Base-by-base conservation (phyloP, 1,140 invertebrate genomes). In the Drosophila erecta region DNA sequence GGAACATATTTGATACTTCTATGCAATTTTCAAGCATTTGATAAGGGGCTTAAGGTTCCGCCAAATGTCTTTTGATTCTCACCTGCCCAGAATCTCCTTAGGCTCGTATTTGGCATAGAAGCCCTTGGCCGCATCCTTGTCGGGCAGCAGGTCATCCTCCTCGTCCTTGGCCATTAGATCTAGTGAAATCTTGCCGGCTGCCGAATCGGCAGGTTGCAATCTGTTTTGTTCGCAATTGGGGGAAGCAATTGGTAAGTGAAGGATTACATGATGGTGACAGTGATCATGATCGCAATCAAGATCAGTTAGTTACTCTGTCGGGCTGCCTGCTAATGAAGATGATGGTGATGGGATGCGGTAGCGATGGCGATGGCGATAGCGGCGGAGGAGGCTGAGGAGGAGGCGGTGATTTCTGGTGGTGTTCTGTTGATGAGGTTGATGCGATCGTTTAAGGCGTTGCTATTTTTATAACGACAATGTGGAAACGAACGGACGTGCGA, bases 41-140 rank as follows among this genome's bases (percentile, higher is more conserved):
- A 30, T 30, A 30, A 30, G 27, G 2, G 27, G 27, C 10, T 8
- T 30, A 7, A 30, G 30, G 3, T 44, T 3, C 17, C 8, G 8
- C 10, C 10, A 22, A 12, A 7, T 7, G 22, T n/a, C 17, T n/a
- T 15, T 8, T 12, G n/a, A 24, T 22, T 8, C 94, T 92, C 94
- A 98, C 97, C 97, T 98, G 93, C 98, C 98, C 53, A 99, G 94
- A 78, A 99, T 97, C 93, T 99, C 98, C 92, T 99, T 99, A 4
- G 98, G 98, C 92, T 99, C 98, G 93, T 99, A 99, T 94, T 98
- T 98, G 14, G 98, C 97, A 92, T 99, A 99, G 93, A 99, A 99
- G 87, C 96, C 96, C 92, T 97, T 97, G 6, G 97, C 96, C 65
- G 96, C 97, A 93, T 97, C 96, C 93, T 97, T 96, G 92, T 97